phyloP scores from a whole-genome alignment of 1,140 invertebrate species.

The Zophobas morio region DNA sequence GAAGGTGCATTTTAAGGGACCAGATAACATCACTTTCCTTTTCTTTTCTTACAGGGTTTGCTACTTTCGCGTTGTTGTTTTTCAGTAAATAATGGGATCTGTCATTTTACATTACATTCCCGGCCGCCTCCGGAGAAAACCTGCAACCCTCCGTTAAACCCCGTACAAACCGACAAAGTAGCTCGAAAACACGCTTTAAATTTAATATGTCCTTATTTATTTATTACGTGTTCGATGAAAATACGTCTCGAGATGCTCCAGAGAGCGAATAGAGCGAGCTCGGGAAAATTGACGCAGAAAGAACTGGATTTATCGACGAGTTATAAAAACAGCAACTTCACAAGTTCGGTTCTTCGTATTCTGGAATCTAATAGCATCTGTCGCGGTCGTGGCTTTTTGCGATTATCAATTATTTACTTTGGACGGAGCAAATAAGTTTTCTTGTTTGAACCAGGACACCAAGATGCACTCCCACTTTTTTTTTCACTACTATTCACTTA shows the following conservation, averaged over 20 bases:
- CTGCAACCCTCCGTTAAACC: slow-evolving; percentile 45
- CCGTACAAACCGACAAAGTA: slow-evolving; percentile 45
- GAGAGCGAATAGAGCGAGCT: background rate
- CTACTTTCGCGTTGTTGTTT: slow-evolving; percentile 66
- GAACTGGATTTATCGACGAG: background rate
- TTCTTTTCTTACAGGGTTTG: slow-evolving; percentile 65
- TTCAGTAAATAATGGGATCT: slow-evolving; percentile 68
- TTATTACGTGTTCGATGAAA: slow-evolving; percentile 44
- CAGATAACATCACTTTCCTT: slow-evolving; percentile 64
- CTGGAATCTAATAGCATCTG: too few relatives aligned
- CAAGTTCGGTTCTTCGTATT: too few relatives aligned
- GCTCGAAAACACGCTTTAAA: slow-evolving; percentile 48
- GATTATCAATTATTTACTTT: too few relatives aligned
- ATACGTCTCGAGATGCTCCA: slow-evolving; percentile 6
- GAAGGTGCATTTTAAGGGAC: slow-evolving; percentile 59
- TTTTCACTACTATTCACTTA: too few relatives aligned
- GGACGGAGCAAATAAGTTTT: too few relatives aligned
- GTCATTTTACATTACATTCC: slow-evolving; percentile 67
- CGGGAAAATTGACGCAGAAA: slow-evolving; percentile 1
- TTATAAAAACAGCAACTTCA: too few relatives aligned
- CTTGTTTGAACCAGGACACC: too few relatives aligned
- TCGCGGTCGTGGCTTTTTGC: too few relatives aligned
- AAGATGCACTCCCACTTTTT: too few relatives aligned
- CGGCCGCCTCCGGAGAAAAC: slow-evolving; percentile 60
- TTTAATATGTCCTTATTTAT: slow-evolving; percentile 51